Conservation (phyloP, 2,113 vertebrate species). For the Cricetomys ansorgei region DNA sequence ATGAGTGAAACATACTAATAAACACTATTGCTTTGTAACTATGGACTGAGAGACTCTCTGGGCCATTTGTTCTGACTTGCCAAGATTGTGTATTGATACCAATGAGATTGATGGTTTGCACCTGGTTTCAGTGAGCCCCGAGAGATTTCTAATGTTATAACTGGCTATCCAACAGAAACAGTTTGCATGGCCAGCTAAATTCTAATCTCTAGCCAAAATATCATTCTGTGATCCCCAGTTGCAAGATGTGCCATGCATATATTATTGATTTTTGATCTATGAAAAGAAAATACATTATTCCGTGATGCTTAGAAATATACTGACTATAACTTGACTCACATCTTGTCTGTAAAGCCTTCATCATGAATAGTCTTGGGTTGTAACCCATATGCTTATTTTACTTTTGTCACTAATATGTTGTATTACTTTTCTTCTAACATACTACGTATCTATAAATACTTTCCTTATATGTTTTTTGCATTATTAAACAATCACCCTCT, state of each 20-base stretch:
- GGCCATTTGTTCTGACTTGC: slow-evolving; percentile 32
- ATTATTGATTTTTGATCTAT: not conserved
- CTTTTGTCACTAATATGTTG: not conserved
- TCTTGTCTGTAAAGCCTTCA: not conserved
- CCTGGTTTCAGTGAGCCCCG: slow-evolving; percentile 48
- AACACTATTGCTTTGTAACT: slow-evolving; percentile 37
- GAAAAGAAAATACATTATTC: not conserved
- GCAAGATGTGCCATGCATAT: not conserved
- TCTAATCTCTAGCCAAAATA: slow-evolving; percentile 24
- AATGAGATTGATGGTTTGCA: slow-evolving; percentile 63
- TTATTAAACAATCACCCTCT: not conserved
- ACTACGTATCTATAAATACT: not conserved
- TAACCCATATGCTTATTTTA: not conserved
- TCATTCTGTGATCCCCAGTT: not conserved
- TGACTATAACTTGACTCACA: not conserved
- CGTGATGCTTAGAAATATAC: not conserved
- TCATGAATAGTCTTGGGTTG: not conserved
- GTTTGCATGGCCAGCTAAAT: not conserved
- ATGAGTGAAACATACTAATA: slow-evolving; percentile 28
- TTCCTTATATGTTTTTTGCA: not conserved
- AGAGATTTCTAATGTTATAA: slow-evolving; percentile 51
- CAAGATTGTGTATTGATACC: slow-evolving; percentile 66
- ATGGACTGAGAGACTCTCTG: not conserved
- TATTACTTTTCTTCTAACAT: not conserved
- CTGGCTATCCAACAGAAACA: slow-evolving; percentile 32